Evolutionary conservation across 2,113 vertebrate genomes (phyloP).

Genomic region (Corynorhinus townsendii): DNA sequence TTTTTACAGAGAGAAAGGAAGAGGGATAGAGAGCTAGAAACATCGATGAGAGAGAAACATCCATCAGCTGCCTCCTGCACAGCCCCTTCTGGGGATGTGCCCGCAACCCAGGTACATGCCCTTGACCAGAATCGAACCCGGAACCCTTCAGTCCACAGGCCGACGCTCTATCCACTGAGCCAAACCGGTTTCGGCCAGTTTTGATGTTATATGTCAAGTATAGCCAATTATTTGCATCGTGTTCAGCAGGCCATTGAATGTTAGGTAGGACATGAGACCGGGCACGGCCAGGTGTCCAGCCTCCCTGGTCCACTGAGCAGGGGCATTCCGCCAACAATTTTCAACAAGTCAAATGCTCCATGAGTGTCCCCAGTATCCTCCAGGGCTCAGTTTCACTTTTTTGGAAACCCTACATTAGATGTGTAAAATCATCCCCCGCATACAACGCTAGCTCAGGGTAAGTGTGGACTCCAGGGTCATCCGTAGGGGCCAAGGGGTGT

Average conservation of each 20-base stretch:
- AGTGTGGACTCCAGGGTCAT: not conserved
- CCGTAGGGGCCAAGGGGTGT: not conserved
- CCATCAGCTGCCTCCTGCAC: too few species aligned
- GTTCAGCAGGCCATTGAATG: not conserved
- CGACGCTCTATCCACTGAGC: too few species aligned
- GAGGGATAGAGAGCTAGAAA: too few species aligned
- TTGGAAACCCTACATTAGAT: not conserved
- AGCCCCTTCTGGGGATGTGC: too few species aligned
- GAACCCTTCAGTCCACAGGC: too few species aligned
- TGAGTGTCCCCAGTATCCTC: not conserved
- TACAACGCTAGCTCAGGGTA: not conserved
- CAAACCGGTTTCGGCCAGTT: too few species aligned
- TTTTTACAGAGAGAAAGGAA: too few species aligned
- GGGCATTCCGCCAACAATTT: not conserved
- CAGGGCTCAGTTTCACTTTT: not conserved
- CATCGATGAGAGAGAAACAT: too few species aligned
- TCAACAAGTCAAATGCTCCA: not conserved
- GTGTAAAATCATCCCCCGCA: not conserved
- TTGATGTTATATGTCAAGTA: not conserved
- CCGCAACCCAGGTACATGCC: too few species aligned
- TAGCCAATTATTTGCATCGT: not conserved
- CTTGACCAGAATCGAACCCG: too few species aligned
- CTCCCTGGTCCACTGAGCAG: not conserved
- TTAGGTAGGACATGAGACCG: too few species aligned
- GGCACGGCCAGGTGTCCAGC: not conserved